phyloP scores from a whole-genome alignment of 2,797 vertebrate species.

The Sitta carolinensis region DNA sequence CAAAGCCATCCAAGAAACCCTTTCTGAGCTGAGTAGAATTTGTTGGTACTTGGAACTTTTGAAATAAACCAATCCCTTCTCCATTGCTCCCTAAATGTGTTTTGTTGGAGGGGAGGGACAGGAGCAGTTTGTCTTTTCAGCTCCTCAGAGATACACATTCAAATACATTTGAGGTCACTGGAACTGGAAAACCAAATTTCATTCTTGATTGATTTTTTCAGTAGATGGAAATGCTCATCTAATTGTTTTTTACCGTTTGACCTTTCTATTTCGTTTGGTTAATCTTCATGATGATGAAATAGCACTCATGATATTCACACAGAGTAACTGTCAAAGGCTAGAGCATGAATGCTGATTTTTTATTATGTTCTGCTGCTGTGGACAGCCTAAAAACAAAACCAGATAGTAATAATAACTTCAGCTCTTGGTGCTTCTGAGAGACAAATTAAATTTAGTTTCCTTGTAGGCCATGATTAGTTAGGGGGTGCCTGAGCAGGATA shows the following conservation, averaged over 20 bases:
- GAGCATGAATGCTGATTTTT: constrained; percentile 31
- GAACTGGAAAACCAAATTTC: constrained; percentile 63
- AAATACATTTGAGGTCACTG: constrained; percentile 35
- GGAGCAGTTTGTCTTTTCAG: constrained; percentile 19
- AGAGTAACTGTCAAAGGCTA: background rate
- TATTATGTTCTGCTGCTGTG: background rate
- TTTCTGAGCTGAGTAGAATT: background rate
- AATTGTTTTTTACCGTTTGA: constrained; percentile 68
- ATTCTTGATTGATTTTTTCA: constrained; percentile 69
- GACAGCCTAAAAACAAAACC: background rate
- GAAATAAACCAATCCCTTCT: background rate
- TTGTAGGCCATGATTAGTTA: background rate
- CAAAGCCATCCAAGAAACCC: background rate
- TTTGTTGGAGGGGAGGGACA: background rate
- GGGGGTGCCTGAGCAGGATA: background rate
- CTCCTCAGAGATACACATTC: constrained; percentile 16
- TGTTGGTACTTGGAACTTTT: background rate
- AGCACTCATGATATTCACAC: constrained; percentile 50
- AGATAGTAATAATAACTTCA: background rate
- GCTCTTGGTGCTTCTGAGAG: background rate
- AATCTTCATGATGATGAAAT: constrained; percentile 63
- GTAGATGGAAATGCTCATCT: constrained; percentile 54
- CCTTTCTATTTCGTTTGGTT: constrained; percentile 65
- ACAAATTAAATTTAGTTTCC: background rate
- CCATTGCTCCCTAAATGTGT: background rate